These are phyloP conservation scores for Stichodactyla mertensii DNA, from an alignment of 64 coral and sea anemone genomes.

Conservation along the genomic window DNA sequence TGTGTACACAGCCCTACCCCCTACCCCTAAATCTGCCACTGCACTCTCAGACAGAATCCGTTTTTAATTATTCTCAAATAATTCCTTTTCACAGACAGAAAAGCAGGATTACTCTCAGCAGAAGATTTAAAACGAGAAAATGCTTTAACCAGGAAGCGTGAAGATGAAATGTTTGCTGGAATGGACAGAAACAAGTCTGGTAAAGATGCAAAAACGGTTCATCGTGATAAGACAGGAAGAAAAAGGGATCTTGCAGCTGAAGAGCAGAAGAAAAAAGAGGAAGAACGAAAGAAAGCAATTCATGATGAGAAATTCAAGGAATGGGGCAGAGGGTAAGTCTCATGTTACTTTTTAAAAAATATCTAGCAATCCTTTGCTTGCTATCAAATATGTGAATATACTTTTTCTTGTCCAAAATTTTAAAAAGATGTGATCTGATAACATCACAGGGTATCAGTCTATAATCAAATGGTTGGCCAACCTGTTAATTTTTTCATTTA, in stretches of 20 bases:
- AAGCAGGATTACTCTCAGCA: constrained; percentile 79
- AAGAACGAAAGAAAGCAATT: constrained; percentile 69
- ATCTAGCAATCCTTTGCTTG: not conserved
- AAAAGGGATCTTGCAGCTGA: constrained; percentile 71
- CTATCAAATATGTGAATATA: not conserved
- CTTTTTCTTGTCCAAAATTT: no score
- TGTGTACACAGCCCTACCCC: not conserved
- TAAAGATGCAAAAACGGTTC: constrained; percentile 81
- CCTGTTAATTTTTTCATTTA: not conserved
- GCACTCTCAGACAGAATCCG: not conserved
- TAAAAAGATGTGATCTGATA: no score
- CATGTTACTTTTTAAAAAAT: no score
- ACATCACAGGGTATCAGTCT: not conserved
- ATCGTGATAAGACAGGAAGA: constrained; percentile 81
- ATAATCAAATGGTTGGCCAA: not conserved
- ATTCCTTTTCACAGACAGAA: constrained; percentile 30
- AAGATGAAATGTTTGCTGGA: constrained; percentile 67
- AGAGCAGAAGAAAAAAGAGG: constrained; percentile 67
- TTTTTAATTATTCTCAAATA: not conserved
- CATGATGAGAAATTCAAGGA: constrained; percentile 86
- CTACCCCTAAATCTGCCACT: no score
- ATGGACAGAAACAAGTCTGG: constrained; percentile 68
- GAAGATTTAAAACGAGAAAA: constrained; percentile 65
- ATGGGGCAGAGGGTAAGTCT: constrained; percentile 87
- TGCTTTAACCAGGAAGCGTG: constrained; percentile 46